Base-by-base conservation (phyloP, 30 jellyfish, hydroid and myxozoan genomes). In the Aurelia aurita region DNA sequence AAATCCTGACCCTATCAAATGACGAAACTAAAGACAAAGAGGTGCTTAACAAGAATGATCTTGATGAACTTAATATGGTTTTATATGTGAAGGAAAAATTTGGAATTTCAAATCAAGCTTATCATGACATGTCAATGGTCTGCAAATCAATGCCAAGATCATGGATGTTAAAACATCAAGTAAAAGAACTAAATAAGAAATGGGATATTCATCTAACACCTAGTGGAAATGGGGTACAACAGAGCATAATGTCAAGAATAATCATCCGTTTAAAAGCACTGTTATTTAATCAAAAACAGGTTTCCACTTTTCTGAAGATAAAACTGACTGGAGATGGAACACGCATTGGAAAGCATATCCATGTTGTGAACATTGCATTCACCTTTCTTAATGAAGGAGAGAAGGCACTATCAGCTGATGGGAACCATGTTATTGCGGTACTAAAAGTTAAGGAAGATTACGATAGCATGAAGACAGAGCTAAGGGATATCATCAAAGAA, bases 321-420 rank as follows among this genome's bases (percentile, higher is more conserved):
- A 75, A 59, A 47, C 12, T 78, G n/a, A 58, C 68, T 23, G 82
- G 68, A 5, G 89, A 78, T 78, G 84, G 85, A 21, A 78, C 84
- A 59, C 60, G 68, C 19, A 62, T 78, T 78, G 89, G 89, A 58
- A 76, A 76, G 49, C 88, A 54, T 29, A 62, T 76, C 26, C 88
- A 76, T 76, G 88, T 76, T 54, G 80, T 76, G 27, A 76, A 76
- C 65, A 26, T 76, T 25, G 34, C 80, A 1, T 76, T 23, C 35
- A 76, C 88, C 26, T 19, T 78, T 25, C 45, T 78, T 11, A 78
- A 78, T 61, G 82, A 78, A 78, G 82, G 70, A 16, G 18, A 35
- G 1, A 78, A 23, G 23, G 89, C 84, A 0, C 27, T 78, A 35
- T 78, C 89, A 15, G 69, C 67, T 19, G 51, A 59, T 20, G 80